Evolutionary conservation across 2,797 vertebrate species (phyloP).

Genomic region (Gorsachius magnificus): DNA sequence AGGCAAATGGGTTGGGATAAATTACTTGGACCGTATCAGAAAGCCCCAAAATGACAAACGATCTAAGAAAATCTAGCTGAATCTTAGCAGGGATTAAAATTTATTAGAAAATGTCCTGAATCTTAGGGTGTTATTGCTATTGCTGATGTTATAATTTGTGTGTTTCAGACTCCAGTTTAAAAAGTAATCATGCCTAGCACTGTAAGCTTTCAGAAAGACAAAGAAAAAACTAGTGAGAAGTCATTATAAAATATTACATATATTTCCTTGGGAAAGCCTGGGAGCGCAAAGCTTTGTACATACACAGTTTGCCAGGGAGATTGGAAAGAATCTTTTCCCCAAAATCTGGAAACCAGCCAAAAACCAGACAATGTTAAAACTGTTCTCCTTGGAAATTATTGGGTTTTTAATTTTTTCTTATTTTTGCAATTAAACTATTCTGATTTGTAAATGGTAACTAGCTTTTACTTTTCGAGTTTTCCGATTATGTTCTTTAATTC

Average conservation of each 20-base stretch:
- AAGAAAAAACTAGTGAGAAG: background rate
- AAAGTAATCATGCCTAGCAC: background rate
- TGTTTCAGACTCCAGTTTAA: background rate
- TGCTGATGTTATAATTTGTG: background rate
- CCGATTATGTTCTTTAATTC: background rate
- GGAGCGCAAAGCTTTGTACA: background rate
- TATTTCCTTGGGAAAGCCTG: background rate
- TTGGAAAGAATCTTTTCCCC: background rate
- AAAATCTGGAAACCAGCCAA: background rate
- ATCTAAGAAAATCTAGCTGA: background rate
- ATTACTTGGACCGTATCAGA: background rate
- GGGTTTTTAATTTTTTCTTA: background rate
- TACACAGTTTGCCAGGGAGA: background rate
- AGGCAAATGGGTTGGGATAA: background rate
- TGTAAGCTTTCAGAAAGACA: background rate
- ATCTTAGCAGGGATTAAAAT: background rate
- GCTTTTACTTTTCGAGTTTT: background rate
- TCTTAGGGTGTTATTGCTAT: background rate
- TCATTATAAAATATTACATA: background rate
- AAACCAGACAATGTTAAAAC: background rate
- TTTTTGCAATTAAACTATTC: background rate
- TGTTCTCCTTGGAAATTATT: background rate
- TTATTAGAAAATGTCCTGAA: background rate
- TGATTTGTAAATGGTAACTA: background rate
- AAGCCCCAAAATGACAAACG: background rate